Evolutionary conservation across 2,797 vertebrate species (phyloP).

Genomic region (Lemur catta): DNA sequence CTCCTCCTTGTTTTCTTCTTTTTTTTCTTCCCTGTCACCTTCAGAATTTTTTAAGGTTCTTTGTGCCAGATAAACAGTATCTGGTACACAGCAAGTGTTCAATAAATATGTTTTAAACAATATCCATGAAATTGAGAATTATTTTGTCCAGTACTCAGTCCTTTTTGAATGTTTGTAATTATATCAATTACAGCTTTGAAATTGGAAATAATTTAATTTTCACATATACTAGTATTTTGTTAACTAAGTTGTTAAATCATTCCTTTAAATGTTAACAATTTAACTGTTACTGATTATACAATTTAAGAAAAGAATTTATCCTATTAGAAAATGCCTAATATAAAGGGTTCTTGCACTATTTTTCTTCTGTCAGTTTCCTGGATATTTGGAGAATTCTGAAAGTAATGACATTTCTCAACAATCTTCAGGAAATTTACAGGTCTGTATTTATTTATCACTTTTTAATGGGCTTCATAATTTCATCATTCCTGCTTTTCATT

Average conservation of each 20-base stretch:
- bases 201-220: slow-evolving; percentile 45
- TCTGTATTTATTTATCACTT: slow-evolving; percentile 9
- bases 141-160: background rate
- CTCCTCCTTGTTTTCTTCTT: background rate
- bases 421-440: background rate
- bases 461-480: slow-evolving; percentile 40
- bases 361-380: slow-evolving; percentile 19
- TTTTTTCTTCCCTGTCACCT: background rate
- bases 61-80: background rate
- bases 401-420: background rate
- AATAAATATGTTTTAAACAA: background rate
- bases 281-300: slow-evolving; percentile 8
- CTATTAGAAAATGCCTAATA: background rate
- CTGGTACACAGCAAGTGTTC: background rate
- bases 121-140: background rate
- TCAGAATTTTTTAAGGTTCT: background rate
- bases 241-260: slow-evolving; percentile 23
- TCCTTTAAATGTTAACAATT: slow-evolving; percentile 46
- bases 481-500: background rate
- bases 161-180: slow-evolving; percentile 17
- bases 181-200: slow-evolving; percentile 10
- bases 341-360: background rate
- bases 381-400: slow-evolving; percentile 42
- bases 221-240: background rate
- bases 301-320: slow-evolving; percentile 25